Conservation (phyloP, 2,113 vertebrate species). For the Oreochromis spilurus region DNA sequence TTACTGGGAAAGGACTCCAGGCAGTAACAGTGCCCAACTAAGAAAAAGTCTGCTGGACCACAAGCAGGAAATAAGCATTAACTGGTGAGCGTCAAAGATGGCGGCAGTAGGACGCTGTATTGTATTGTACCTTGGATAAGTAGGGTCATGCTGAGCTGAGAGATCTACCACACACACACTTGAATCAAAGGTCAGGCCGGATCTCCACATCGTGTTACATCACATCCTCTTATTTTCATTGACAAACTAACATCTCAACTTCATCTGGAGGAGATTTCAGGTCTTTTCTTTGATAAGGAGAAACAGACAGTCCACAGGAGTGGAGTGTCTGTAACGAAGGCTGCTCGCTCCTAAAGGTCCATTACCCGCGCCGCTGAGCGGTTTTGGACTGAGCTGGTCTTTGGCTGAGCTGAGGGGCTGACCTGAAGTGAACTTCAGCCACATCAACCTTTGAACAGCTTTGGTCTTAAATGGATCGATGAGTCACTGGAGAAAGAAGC, state of each 20-base stretch:
- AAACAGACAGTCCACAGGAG: neutral
- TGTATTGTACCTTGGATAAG: neutral
- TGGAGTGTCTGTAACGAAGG: accelerated
- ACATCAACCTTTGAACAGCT: neutral
- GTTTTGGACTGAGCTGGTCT: neutral
- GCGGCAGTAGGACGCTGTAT: accelerated
- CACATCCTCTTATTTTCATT: neutral
- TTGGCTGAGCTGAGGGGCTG: neutral
- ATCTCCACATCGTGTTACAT: neutral
- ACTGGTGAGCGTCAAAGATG: neutral
- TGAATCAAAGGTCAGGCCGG: neutral
- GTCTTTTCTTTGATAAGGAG: neutral
- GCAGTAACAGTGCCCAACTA: neutral
- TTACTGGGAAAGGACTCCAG: neutral
- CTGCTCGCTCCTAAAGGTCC: neutral
- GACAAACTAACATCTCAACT: neutral
- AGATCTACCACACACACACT: neutral
- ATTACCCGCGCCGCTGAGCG: neutral
- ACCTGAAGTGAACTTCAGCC: neutral
- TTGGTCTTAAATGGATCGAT: neutral
- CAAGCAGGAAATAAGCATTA: neutral
- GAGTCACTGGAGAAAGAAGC: neutral
- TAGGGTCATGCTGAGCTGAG: neutral
- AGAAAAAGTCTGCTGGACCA: neutral
- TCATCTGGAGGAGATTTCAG: neutral